Percentiles rank a stretch among this genome's conserved stretches.
Conservation (phyloP, 2,113 vertebrate genomes). For the Dromaius novaehollandiae region DNA sequence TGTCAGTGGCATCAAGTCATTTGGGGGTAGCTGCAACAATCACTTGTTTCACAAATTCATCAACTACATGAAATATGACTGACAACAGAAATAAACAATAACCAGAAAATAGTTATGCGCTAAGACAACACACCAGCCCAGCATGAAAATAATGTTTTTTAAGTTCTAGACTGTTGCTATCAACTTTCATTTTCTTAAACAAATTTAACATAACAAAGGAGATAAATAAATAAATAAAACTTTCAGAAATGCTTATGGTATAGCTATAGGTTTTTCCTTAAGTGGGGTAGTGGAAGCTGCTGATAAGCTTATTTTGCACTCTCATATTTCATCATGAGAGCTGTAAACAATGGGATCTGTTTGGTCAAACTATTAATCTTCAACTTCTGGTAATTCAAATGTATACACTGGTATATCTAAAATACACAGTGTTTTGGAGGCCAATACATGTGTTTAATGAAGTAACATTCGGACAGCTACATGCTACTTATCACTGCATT, state of each 20-base stretch:
- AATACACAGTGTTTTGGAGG: background rate
- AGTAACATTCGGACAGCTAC: background rate
- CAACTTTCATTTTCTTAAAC: background rate
- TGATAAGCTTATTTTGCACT: background rate
- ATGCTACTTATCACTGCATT: background rate
- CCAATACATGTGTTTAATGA: background rate
- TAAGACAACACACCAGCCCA: background rate
- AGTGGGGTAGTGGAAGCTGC: background rate
- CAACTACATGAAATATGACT: background rate
- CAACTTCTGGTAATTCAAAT: background rate
- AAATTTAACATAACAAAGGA: background rate
- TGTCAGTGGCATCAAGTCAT: background rate
- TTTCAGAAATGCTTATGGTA: background rate
- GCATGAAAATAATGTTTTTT: background rate
- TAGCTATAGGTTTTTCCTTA: background rate
- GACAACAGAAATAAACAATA: slow-evolving; percentile 1
- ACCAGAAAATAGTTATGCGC: background rate
- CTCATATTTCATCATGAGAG: background rate
- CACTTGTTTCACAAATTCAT: background rate
- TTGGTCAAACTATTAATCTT: background rate
- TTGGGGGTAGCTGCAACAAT: background rate
- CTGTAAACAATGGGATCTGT: background rate
- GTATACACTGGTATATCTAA: background rate
- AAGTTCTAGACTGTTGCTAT: background rate
- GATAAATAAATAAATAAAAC: too few relatives aligned